Conservation (phyloP, 2,888 invertebrate species). For the Phyto melanocephala region DNA sequence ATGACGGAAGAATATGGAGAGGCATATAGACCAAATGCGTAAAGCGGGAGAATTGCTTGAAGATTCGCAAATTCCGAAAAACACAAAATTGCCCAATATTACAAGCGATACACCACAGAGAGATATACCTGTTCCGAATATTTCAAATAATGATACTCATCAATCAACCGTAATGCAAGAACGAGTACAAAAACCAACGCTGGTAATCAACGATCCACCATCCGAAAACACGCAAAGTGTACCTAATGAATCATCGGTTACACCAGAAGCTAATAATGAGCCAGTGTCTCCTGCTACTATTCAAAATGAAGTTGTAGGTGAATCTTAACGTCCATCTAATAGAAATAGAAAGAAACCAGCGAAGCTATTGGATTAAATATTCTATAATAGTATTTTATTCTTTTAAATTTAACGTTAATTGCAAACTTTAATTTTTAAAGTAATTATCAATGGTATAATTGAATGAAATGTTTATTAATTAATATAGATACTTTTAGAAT, state of each 20-base stretch:
- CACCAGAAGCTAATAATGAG: too few species aligned
- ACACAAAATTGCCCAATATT: neutral
- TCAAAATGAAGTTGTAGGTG: neutral
- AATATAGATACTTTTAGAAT: too few species aligned
- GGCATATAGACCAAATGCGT: neutral
- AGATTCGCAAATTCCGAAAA: neutral
- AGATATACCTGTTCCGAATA: neutral
- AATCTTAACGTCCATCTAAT: neutral
- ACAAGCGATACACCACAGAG: neutral
- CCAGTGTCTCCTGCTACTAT: neutral
- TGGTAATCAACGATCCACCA: neutral
- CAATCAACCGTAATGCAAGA: too few species aligned
- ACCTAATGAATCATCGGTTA: neutral
- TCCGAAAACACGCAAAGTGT: neutral
- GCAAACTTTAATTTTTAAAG: too few species aligned
- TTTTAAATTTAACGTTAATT: too few species aligned
- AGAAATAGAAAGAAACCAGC: neutral
- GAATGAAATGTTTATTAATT: too few species aligned
- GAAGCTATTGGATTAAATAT: neutral
- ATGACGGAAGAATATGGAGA: conserved; percentile 1
- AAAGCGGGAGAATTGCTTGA: neutral
- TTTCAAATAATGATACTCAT: neutral
- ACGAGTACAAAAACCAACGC: neutral
- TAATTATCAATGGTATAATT: too few species aligned
- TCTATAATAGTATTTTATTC: too few species aligned